These are phyloP conservation scores for Cosmia trapezina DNA, from an alignment of 2,888 invertebrate species.

Conservation along the genomic window DNA sequence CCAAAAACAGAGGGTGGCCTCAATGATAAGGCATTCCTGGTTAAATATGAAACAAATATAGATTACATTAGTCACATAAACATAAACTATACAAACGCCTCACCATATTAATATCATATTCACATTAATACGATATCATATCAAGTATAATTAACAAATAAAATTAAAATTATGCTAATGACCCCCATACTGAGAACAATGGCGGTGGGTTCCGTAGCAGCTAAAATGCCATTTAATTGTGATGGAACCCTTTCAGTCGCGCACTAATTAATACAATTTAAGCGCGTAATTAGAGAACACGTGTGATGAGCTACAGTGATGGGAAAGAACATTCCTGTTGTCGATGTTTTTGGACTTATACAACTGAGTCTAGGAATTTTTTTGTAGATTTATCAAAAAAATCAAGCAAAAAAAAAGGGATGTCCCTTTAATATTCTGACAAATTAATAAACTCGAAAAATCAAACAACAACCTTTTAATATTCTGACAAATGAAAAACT, in stretches of 20 bases:
- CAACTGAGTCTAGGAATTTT: neutral
- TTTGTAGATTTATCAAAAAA: neutral
- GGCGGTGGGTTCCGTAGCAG: slow-evolving; percentile 69
- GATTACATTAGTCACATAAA: neutral
- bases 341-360: slow-evolving; percentile 42
- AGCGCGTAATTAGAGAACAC: slow-evolving; percentile 87
- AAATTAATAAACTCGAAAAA: neutral
- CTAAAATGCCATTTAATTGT: slow-evolving; percentile 81
- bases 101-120: slow-evolving; percentile 23
- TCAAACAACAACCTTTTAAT: too few relatives aligned
- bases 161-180: slow-evolving; percentile 80
- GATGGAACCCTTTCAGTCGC: slow-evolving; percentile 87
- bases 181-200: slow-evolving; percentile 80
- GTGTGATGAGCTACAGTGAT: slow-evolving; percentile 79
- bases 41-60: neutral
- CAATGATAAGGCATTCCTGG: neutral
- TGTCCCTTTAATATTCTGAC: neutral
- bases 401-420: too few relatives aligned
- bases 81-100: slow-evolving; percentile 22
- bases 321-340: slow-evolving; percentile 33
- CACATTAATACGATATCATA: slow-evolving; percentile 54
- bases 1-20: neutral
- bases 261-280: slow-evolving; percentile 89
- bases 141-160: slow-evolving; percentile 67
- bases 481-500: too few relatives aligned